phyloP scores from a whole-genome alignment of 2,888 invertebrate genomes.

The Serrognathus titanus region DNA sequence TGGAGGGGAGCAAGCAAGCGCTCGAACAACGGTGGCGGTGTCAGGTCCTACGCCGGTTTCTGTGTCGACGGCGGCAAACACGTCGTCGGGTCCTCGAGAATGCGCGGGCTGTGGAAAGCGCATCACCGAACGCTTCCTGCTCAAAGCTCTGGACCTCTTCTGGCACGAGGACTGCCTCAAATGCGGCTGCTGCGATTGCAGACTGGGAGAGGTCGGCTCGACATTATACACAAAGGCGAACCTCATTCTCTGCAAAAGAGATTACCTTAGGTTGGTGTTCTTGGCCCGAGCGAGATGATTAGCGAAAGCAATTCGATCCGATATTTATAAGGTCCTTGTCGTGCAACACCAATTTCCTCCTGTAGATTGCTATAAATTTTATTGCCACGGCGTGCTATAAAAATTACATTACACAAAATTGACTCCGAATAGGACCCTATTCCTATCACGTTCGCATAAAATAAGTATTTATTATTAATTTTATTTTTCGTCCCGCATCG shows the following conservation, averaged over 20 bases:
- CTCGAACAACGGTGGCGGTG: slow-evolving; percentile 39
- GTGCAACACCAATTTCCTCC: slow-evolving; percentile 36
- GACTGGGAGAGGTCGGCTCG: slow-evolving; percentile 89
- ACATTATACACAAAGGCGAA: slow-evolving; percentile 88
- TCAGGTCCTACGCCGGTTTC: slow-evolving; percentile 38
- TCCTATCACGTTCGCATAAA: slow-evolving; percentile 27
- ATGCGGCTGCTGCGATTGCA: slow-evolving; percentile 88
- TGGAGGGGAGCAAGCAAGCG: slow-evolving; percentile 45
- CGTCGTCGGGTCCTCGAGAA: slow-evolving; percentile 52
- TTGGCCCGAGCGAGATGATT: slow-evolving; percentile 31
- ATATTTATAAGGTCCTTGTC: slow-evolving; percentile 43
- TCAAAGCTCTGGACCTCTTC: slow-evolving; percentile 83
- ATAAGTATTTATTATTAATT: slow-evolving; percentile 23
- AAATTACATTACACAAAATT: slow-evolving; percentile 47
- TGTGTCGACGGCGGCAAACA: slow-evolving; percentile 38
- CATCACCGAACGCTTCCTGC: slow-evolving; percentile 77
- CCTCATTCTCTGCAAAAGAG: slow-evolving; percentile 85
- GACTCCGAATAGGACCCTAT: slow-evolving; percentile 39
- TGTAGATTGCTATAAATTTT: slow-evolving; percentile 46
- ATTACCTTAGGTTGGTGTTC: slow-evolving; percentile 76
- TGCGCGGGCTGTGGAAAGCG: slow-evolving; percentile 85
- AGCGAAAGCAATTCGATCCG: slow-evolving; percentile 33
- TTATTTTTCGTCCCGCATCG: slow-evolving; percentile 7
- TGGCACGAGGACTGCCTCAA: slow-evolving; percentile 96
- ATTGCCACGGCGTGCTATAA: slow-evolving; percentile 43